These are phyloP conservation scores for Tympanuchus pallidicinctus DNA, from an alignment of 2,113 vertebrate species.

Conservation along the genomic window DNA sequence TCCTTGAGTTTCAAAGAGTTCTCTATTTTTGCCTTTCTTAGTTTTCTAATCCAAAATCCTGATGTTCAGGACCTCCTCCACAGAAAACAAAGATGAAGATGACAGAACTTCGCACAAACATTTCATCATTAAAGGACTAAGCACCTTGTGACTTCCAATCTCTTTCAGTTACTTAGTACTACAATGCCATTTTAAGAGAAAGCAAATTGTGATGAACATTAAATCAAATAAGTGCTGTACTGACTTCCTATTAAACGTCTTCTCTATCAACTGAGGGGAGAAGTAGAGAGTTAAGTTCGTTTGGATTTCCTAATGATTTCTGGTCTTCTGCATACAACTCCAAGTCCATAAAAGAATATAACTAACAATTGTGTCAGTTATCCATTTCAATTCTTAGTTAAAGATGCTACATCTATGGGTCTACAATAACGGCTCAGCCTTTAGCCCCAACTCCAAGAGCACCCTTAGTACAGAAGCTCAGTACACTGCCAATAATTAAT, in stretches of 20 bases:
- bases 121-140: neutral
- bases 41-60: neutral
- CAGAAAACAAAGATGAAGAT: neutral
- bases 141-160: neutral
- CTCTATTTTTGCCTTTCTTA: neutral
- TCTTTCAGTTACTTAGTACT: neutral
- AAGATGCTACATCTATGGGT: neutral
- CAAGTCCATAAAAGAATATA: neutral
- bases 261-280: neutral
- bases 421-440: neutral
- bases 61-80: neutral
- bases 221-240: neutral
- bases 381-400: neutral
- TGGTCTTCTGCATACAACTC: neutral
- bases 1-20: neutral
- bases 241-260: neutral
- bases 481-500: neutral
- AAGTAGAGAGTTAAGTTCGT: neutral
- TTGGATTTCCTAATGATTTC: neutral
- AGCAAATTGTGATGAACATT: neutral
- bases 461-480: neutral
- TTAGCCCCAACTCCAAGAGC: neutral
- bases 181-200: neutral
- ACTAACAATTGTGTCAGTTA: neutral
- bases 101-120: neutral